Evolutionary conservation across 2,113 vertebrate species (phyloP), one percentile per base, ranked within the genome.

Genomic region (Perccottus glenii): DNA sequence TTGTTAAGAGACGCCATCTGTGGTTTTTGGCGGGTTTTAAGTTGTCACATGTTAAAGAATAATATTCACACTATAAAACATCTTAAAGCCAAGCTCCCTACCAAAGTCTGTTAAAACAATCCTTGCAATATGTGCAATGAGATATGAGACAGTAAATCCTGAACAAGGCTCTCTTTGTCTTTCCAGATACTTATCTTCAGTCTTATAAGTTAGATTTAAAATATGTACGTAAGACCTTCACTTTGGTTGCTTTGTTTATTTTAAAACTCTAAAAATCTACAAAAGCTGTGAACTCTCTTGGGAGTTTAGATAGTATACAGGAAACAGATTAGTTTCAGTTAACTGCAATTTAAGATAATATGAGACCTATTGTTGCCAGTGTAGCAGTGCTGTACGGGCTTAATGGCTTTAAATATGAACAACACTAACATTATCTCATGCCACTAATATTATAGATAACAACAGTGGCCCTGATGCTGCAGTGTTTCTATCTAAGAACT

Each of bases 81-180:
- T 15, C 5, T 36, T 55, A 55, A 55, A 8, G 33, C 36, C 8
- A 6, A 40, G 6, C 52, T 35, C 27, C 27, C 51, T 55, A 32
- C 52, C 32, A 55, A 55, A 36, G 33, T 36, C 52, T 55, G 52
- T 55, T 38, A 15, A 55, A 55, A 55, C 35, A 55, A 55, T 36
- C 52, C 51, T n/a, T 6, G 12, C n/a, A 36, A 55, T n/a, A 36
- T 53, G 27, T 36, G 4, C 33, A 38, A 14, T 36, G 12, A 55
- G 36, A 38, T 55, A 55, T 55, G 52, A 38, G 52, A 36, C 3
- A 14, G 35, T 55, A 4, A 50, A 46, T 19, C 56, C 19, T n/a
- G 15, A 61, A 66, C 46, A 72, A 6, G 55, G 12, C 42, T 33
- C 2, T 11, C 12, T 64, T 61, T 70, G 9, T 59, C 19, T 59